Percentiles rank a stretch among this genome's conserved stretches.
Conservation (phyloP, 2,888 invertebrate genomes). For the Phyto melanocephala region DNA sequence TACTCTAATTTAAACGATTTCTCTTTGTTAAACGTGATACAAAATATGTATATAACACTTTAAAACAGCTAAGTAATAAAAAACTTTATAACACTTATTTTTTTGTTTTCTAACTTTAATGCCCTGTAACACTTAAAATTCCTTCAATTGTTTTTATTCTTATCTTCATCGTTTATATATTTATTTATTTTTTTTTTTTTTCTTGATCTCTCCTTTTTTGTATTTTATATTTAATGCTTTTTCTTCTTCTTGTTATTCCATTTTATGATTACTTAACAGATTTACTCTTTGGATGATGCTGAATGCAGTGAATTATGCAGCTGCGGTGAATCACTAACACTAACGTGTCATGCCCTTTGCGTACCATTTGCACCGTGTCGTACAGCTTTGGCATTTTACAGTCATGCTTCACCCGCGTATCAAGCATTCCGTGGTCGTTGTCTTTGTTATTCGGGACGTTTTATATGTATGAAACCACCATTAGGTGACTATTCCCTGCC, state of each 20-base stretch:
- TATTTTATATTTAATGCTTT: conserved; percentile 17
- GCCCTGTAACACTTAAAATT: neutral
- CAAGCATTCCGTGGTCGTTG: conserved; percentile 93
- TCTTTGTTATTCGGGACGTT: conserved; percentile 93
- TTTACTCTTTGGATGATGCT: conserved; percentile 85
- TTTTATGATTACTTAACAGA: conserved; percentile 70
- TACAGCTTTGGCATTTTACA: conserved; percentile 92
- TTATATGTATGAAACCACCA: conserved; percentile 93
- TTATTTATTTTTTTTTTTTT: neutral
- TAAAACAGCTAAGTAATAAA: neutral
- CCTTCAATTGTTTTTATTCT: neutral
- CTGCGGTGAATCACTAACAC: conserved; percentile 87
- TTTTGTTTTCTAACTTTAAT: neutral
- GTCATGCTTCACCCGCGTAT: conserved; percentile 93
- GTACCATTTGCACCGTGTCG: conserved; percentile 92
- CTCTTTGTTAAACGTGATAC: too few species aligned
- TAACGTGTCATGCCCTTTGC: conserved; percentile 93
- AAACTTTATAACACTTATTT: neutral
- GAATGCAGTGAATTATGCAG: conserved; percentile 95
- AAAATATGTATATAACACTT: neutral
- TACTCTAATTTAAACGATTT: too few species aligned
- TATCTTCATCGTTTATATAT: neutral
- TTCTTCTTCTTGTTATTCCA: conserved; percentile 2
- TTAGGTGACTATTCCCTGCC: conserved; percentile 81
- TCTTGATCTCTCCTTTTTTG: neutral